A percentile compares a stretch with the other conserved stretches of the same genome.
Conservation (phyloP, 2,113 vertebrate species). For the Aleadryas rufinucha region DNA sequence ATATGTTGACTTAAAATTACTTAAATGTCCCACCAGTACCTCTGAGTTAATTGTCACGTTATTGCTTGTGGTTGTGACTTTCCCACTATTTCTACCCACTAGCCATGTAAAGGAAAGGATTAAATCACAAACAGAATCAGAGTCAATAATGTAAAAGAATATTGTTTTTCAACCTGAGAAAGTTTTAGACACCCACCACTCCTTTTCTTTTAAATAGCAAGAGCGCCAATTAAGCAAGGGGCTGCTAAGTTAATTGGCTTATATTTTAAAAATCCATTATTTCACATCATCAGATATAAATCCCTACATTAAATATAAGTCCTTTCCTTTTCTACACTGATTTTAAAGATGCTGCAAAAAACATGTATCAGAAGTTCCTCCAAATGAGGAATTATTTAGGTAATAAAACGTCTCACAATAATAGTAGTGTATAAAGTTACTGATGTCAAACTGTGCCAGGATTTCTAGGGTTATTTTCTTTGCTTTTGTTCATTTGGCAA, state of each 20-base stretch:
- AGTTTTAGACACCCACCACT: not conserved
- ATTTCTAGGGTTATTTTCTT: not conserved
- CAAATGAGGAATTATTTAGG: not conserved
- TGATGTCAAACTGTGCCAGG: not conserved
- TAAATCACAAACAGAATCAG: not conserved
- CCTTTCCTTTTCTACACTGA: not conserved
- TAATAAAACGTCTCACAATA: not conserved
- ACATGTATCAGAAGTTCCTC: not conserved
- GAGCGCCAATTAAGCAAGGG: not conserved
- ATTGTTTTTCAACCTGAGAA: not conserved
- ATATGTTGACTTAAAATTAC: not conserved
- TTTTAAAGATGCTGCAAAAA: not conserved
- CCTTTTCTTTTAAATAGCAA: not conserved
- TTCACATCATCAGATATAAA: not conserved
- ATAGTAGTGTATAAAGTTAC: not conserved
- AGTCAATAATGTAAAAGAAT: not conserved
- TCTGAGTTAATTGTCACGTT: not conserved
- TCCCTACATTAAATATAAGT: not conserved
- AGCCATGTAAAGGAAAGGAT: not conserved
- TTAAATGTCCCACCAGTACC: not conserved
- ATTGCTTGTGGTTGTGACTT: not conserved
- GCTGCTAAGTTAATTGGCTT: not conserved
- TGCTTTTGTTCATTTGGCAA: not conserved
- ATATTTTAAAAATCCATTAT: not conserved
- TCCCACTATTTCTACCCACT: not conserved